Evolutionary conservation across 2,113 vertebrate genomes (phyloP).

Genomic region (Bubo bubo): DNA sequence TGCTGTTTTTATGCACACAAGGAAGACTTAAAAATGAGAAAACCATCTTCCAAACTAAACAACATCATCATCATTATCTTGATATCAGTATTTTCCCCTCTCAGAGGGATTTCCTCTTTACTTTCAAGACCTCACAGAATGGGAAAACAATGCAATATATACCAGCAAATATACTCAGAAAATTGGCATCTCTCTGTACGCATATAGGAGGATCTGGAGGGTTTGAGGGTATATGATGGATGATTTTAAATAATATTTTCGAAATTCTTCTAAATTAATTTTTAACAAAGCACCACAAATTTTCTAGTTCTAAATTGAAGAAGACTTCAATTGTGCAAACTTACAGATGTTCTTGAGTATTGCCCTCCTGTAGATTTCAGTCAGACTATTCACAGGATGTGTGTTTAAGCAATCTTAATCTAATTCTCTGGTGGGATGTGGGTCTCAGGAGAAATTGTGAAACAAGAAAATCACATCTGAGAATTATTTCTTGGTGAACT

Average conservation of each 20-base stretch:
- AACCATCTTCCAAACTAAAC: background rate
- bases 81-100: background rate
- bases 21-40: background rate
- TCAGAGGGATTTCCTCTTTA: background rate
- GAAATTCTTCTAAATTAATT: background rate
- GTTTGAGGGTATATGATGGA: background rate
- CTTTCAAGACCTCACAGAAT: background rate
- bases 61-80: background rate
- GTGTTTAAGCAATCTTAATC: background rate
- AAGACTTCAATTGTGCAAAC: background rate
- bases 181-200: background rate
- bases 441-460: background rate
- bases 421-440: background rate
- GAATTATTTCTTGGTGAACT: background rate
- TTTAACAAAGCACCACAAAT: background rate
- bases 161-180: background rate
- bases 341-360: background rate
- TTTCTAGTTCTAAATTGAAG: background rate
- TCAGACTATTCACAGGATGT: background rate
- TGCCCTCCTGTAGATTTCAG: background rate
- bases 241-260: background rate
- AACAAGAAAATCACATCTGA: background rate
- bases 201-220: background rate
- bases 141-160: background rate
- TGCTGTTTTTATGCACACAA: constrained; percentile 29